Evolutionary conservation across 2,888 invertebrate species (phyloP).

Genomic region (Parnassius glacialis): DNA sequence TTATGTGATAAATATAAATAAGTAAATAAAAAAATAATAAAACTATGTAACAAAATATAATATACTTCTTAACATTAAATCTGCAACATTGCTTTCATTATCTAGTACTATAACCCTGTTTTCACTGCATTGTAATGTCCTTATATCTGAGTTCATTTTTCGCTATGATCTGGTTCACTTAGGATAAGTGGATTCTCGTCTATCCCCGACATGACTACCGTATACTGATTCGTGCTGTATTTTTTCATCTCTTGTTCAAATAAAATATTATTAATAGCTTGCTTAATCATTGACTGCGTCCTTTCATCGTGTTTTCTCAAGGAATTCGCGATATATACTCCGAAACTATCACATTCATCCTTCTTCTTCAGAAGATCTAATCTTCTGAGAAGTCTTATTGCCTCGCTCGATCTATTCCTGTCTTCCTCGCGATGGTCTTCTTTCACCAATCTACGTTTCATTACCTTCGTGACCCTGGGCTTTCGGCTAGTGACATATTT

Average conservation of each 20-base stretch:
- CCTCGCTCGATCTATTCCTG: slow-evolving; percentile 13
- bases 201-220: slow-evolving; percentile 45
- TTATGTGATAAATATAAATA: too few species aligned
- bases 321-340: slow-evolving; percentile 69
- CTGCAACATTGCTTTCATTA: not conserved
- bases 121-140: not conserved
- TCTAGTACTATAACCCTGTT: not conserved
- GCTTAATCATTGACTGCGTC: slow-evolving; percentile 70
- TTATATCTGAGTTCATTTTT: not conserved
- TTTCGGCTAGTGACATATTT: slow-evolving; percentile 28
- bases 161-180: slow-evolving; percentile 34
- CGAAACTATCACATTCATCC: slow-evolving; percentile 72
- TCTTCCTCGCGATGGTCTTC: slow-evolving; percentile 19
- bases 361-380: slow-evolving; percentile 54
- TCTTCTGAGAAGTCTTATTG: slow-evolving; percentile 34
- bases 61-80: too few species aligned
- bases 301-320: slow-evolving; percentile 69
- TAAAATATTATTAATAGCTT: slow-evolving; percentile 70
- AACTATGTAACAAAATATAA: too few species aligned
- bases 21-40: too few species aligned
- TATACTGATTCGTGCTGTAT: slow-evolving; percentile 51
- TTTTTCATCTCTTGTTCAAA: slow-evolving; percentile 75
- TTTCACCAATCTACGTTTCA: slow-evolving; percentile 31
- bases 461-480: slow-evolving; percentile 34
- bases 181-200: slow-evolving; percentile 61